Evolutionary conservation across 2,888 invertebrate genomes (phyloP).

Genomic region (Ernsta delagoae): DNA sequence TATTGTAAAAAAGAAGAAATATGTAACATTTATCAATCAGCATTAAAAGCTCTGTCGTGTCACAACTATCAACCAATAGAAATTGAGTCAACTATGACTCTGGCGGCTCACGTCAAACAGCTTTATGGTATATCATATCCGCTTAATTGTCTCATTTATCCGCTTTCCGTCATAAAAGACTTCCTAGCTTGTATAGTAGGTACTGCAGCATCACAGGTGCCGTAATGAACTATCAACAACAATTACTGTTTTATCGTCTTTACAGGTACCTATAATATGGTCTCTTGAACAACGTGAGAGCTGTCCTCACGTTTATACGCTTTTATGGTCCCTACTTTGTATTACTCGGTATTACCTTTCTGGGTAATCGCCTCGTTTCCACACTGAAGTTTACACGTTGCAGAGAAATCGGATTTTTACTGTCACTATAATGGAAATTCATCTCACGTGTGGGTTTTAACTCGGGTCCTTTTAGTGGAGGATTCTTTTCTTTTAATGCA

Average conservation of each 20-base stretch:
- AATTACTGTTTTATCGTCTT: conserved; percentile 2
- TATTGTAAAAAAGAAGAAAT: no score
- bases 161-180: no score
- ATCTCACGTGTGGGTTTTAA: no score
- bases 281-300: background rate
- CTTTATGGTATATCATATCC: no score
- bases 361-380: conserved; percentile 5
- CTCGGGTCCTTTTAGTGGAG: background rate
- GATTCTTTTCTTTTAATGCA: background rate
- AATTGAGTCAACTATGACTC: no score
- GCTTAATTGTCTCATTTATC: no score
- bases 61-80: no score
- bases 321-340: conserved; percentile 16
- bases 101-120: no score
- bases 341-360: conserved; percentile 10
- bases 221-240: conserved; percentile 4
- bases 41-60: no score
- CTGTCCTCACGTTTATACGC: background rate
- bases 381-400: conserved; percentile 9
- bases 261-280: background rate
- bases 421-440: conserved; percentile 4
- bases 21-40: no score
- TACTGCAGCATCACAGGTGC: background rate
- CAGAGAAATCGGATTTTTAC: conserved; percentile 7
- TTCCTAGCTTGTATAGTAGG: no score